Evolutionary conservation across 2,113 vertebrate species (phyloP).

Genomic region (Alethe diademata): DNA sequence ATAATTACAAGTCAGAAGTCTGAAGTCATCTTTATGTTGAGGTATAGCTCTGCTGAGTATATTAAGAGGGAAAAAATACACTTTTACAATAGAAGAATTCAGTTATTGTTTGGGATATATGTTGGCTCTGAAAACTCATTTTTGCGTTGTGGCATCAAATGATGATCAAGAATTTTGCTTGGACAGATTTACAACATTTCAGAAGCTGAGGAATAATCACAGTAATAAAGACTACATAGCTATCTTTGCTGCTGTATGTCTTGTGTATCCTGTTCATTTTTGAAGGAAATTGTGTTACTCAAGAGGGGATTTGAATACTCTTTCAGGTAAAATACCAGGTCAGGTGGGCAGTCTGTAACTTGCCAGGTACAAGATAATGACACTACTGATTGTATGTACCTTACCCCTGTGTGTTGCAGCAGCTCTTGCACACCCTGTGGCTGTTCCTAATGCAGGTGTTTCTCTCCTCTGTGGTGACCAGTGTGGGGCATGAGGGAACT

Average conservation of each 20-base stretch:
- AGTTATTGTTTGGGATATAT: neutral
- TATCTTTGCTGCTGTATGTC: neutral
- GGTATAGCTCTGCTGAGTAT: neutral
- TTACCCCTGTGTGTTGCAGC: neutral
- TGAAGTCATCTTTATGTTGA: neutral
- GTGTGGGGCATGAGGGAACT: neutral
- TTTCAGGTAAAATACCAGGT: neutral
- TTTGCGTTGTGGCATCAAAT: neutral
- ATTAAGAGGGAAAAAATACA: neutral
- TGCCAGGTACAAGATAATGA: neutral
- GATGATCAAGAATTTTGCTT: neutral
- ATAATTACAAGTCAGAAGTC: neutral
- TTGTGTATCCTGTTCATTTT: neutral
- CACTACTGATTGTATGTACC: fast-evolving
- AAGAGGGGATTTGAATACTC: neutral
- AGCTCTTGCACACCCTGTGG: neutral
- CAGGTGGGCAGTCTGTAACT: neutral
- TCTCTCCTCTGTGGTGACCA: neutral
- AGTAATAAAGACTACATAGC: neutral
- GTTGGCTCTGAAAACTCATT: neutral
- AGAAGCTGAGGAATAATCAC: neutral
- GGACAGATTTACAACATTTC: neutral
- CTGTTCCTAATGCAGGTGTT: neutral
- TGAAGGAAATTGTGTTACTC: neutral
- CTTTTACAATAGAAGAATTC: neutral